These are phyloP conservation scores for Barnardius zonarius DNA, from an alignment of 2,113 vertebrate species.

Conservation along the genomic window DNA sequence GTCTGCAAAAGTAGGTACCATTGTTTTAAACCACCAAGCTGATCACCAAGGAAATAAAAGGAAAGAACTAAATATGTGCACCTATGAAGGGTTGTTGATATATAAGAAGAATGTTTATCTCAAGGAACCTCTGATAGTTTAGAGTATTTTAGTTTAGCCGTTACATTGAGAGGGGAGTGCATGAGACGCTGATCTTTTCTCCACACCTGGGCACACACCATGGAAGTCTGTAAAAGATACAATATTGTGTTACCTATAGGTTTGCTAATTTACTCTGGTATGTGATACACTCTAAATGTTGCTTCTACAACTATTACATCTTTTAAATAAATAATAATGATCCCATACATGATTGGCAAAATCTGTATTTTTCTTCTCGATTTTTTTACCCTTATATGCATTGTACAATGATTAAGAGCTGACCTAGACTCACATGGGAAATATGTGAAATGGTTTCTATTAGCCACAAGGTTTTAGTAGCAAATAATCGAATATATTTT, in stretches of 20 bases:
- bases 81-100: background rate
- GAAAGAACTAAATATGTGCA: background rate
- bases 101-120: background rate
- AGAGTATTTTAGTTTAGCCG: background rate
- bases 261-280: background rate
- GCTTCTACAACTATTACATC: background rate
- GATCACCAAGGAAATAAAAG: background rate
- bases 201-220: no score
- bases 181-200: background rate
- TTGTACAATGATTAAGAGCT: background rate
- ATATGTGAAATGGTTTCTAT: background rate
- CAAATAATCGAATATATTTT: background rate
- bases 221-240: background rate
- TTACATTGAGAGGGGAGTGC: background rate
- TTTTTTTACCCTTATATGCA: background rate
- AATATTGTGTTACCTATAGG: background rate
- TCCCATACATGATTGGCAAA: background rate
- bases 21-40: background rate
- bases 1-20: background rate
- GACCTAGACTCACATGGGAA: background rate
- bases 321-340: background rate
- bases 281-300: background rate
- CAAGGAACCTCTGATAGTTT: background rate
- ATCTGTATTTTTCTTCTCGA: background rate
- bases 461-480: background rate